Evolutionary conservation across 2,797 vertebrate genomes (phyloP), one percentile per base, ranked within the genome.

Genomic region (Microcaecilia unicolor): DNA sequence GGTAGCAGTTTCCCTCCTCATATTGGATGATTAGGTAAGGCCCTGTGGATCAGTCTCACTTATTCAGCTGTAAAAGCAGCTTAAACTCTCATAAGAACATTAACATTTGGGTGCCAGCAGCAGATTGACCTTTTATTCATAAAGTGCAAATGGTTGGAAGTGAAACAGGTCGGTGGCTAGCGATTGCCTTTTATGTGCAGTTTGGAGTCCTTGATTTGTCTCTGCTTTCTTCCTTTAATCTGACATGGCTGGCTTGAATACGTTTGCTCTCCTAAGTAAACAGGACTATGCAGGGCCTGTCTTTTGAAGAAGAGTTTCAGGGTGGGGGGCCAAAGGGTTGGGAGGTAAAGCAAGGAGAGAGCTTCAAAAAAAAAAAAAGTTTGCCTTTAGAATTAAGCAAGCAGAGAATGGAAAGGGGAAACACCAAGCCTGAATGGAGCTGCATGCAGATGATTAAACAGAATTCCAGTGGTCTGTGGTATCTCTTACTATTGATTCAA

Each of bases 221-320:
- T 53, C 61, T 52, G 72, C 58, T 84, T 86, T 87, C 83, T 83
- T 83, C 73, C 71, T 70, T 75, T 88, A 83, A 86, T 83, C 85
- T 87, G 86, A 85, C 81, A 84, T 85, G 41, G 15, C 65, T 69
- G 80, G 59, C 83, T 85, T 76, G 72, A 76, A 79, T 70, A 75
- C 80, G 77, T 87, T 87, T 81, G 74, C 76, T 62, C 69, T 80
- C n/a, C 79, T 84, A 77, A 78, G 84, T 84, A 88, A 89, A 88
- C 81, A 89, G 61, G 48, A 67, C 31, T 28, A 49, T 27, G 63
- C 32, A 67, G 76, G n/a, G 69, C 61, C 67, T 73, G 25, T 61
- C 72, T 76, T 78, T 65, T 82, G 75, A 81, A 72, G 71, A 59
- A 38, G 52, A 58, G 48, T 68, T 61, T 60, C 30, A 60, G 56